phyloP scores from a whole-genome alignment of 1,140 invertebrate species.

The Ips nitidus region DNA sequence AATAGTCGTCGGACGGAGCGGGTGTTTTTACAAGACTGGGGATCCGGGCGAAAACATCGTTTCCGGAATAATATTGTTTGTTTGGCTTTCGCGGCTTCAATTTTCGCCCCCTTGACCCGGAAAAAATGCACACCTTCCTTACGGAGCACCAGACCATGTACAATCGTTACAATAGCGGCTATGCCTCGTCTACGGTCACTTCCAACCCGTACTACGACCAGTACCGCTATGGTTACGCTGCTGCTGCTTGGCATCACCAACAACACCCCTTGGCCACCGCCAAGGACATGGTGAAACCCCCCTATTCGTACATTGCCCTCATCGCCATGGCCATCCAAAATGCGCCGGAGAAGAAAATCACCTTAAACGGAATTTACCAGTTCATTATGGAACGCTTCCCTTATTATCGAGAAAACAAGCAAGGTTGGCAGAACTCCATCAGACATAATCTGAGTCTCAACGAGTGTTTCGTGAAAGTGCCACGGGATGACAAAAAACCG shows the following conservation, averaged over 20 bases:
- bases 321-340: conserved; percentile 98
- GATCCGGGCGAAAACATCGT: conserved; percentile 50
- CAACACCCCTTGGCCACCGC: conserved; percentile 70
- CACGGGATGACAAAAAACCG: conserved; percentile 88
- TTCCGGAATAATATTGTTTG: conserved; percentile 43
- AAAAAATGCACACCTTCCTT: conserved; percentile 82
- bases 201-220: conserved; percentile 67
- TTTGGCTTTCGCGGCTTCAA: conserved; percentile 44
- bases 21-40: conserved; percentile 52
- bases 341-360: conserved; percentile 90
- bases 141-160: conserved; percentile 80
- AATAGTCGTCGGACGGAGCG: conserved; percentile 53
- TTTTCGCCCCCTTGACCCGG: conserved; percentile 23
- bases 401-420: conserved; percentile 97
- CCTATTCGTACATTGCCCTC: conserved; percentile 96
- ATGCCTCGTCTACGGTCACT: conserved; percentile 50
- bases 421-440: conserved; percentile 95
- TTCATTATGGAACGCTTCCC: conserved; percentile 98
- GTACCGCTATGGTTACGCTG: conserved; percentile 74
- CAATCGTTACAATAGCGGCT: conserved; percentile 52
- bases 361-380: conserved; percentile 97
- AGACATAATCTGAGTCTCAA: conserved; percentile 96
- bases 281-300: conserved; percentile 93
- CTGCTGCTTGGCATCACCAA: conserved; percentile 62
- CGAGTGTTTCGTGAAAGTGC: conserved; percentile 98